Percentiles rank a stretch among this genome's conserved stretches.
phyloP scores from a whole-genome alignment of 2,113 vertebrate species.

The Psettodes erumei region DNA sequence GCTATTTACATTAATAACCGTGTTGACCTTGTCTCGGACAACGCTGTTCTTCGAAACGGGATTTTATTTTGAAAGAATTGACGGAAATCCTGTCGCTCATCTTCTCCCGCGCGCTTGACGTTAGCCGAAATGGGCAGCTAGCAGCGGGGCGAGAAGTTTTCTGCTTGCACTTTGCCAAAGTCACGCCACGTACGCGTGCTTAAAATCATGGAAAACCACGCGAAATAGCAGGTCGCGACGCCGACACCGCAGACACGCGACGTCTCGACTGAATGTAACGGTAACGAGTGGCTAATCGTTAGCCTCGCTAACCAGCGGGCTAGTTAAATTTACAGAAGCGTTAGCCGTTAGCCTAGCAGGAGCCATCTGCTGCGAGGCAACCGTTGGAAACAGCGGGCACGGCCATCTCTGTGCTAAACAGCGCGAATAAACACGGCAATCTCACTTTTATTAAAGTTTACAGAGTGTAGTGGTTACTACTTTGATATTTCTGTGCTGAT shows the following conservation, averaged over 20 bases:
- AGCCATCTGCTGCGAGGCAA: slow-evolving; percentile 14
- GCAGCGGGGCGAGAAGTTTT: slow-evolving; percentile 56
- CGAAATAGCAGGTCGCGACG: slow-evolving; percentile 24
- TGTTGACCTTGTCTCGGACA: not conserved
- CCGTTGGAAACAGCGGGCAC: not conserved
- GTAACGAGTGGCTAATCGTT: slow-evolving; percentile 13
- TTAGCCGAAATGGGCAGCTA: slow-evolving; percentile 40
- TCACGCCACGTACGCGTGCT: not conserved
- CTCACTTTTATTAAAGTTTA: too few relatives aligned
- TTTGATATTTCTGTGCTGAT: not conserved
- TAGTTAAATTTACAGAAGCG: slow-evolving; percentile 31
- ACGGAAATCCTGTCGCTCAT: slow-evolving; percentile 24
- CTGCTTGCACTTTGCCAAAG: slow-evolving; percentile 34
- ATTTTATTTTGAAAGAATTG: slow-evolving; percentile 44
- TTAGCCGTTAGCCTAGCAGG: slow-evolving; percentile 48
- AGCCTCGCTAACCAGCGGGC: slow-evolving; percentile 37
- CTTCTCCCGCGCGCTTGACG: not conserved
- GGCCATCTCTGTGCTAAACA: not conserved
- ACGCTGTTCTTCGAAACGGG: not conserved
- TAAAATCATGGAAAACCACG: slow-evolving; percentile 50
- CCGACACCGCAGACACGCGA: slow-evolving; percentile 59
- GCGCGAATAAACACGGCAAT: too few relatives aligned
- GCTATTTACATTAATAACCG: not conserved
- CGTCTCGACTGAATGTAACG: not conserved
- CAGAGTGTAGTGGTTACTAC: not conserved